Base-by-base conservation (phyloP, 2,888 invertebrate genomes). In the Ephialtes manifestator region DNA sequence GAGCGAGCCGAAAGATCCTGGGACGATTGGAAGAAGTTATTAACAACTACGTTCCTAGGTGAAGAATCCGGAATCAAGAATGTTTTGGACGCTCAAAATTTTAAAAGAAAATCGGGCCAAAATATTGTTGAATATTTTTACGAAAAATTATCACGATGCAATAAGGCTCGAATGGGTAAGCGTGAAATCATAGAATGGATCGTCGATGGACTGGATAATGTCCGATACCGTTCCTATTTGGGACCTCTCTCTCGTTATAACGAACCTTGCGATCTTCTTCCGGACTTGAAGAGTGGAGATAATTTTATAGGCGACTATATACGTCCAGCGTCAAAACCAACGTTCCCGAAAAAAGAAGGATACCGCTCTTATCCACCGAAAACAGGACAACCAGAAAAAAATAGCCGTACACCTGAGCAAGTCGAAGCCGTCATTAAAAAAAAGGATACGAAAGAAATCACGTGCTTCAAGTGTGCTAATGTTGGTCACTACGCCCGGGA, bases 181-280 rank as follows among this genome's bases (percentile, higher is more conserved):
- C 5, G 43, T 10, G 43, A 43, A 11, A 43, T 11, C 2, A 43
- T 43, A 2, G 43, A 43, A 10, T 4, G 7, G 43, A 86, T 88
- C n/a, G 78, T 88, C 2, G 78, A 86, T 75, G 87, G 87, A 20
- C 51, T 86, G 60, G 77, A 84, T 24, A 68, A 87, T 55, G 31
- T 79, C 82, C 70, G 70, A 72, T 85, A 77, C 39, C 79, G 84
- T n/a, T 87, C 88, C 79, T 81, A 77, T 63, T 70, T 87, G 51
- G 88, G 89, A 70, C 89, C 88, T 24, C 67, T 89, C 10, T 76
- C 74, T n/a, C 77, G 81, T 67, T 90, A 90, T 74, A 24, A 15
- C 10, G 83, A 81, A 63, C 72, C 85, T 10, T 72, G 72, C 24
- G 72, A 87, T 46, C 67, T 88, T 28, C 63, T 89, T 48, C 85